Evolutionary conservation across 2,888 invertebrate genomes (phyloP).

Genomic region (Rhingia rostrata): DNA sequence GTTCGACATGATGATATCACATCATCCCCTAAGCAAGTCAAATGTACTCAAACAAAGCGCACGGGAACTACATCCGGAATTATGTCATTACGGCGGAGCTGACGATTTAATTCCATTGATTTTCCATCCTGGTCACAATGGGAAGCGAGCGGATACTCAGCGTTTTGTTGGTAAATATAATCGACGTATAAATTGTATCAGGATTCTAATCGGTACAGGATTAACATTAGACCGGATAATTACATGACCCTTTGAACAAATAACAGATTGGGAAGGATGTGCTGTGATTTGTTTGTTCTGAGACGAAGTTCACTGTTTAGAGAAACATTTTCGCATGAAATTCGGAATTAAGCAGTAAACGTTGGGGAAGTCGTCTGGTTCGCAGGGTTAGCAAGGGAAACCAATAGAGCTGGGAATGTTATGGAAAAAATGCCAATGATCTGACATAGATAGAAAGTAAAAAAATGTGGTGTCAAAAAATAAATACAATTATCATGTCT

Average conservation of each 20-base stretch:
- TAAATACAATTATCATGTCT: too few relatives aligned
- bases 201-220: conserved; percentile 55
- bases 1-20: conserved; percentile 50
- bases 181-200: conserved; percentile 51
- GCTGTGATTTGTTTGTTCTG: conserved; percentile 21
- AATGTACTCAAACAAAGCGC: conserved; percentile 27
- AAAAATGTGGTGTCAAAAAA: neutral
- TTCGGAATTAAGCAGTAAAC: conserved; percentile 7
- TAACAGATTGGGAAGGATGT: conserved; percentile 11
- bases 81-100: conserved; percentile 51
- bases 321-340: conserved; percentile 38
- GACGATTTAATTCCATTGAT: conserved; percentile 58
- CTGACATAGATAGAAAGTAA: too few relatives aligned
- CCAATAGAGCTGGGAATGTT: too few relatives aligned
- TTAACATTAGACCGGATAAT: conserved; percentile 59
- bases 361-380: neutral
- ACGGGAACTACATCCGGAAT: conserved; percentile 47
- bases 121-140: conserved; percentile 26
- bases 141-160: conserved; percentile 24
- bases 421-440: too few relatives aligned
- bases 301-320: conserved; percentile 15
- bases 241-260: conserved; percentile 62
- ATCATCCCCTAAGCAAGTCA: conserved; percentile 31
- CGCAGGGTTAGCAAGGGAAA: too few relatives aligned
- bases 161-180: conserved; percentile 49